Evolutionary conservation across 2,797 vertebrate species (phyloP).

Genomic region (Protosalanx chinensis): DNA sequence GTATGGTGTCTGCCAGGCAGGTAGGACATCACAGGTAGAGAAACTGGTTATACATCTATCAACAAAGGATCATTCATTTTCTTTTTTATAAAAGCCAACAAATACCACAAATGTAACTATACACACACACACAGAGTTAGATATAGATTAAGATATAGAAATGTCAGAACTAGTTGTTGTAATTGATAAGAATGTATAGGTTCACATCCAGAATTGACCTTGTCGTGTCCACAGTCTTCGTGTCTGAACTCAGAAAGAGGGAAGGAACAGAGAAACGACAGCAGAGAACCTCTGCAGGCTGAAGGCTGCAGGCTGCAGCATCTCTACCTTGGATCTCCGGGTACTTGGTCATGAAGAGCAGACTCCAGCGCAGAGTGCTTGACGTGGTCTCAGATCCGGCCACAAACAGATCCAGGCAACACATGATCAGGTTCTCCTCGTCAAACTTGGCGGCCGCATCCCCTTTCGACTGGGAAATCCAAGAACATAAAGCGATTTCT

Average conservation of each 20-base stretch:
- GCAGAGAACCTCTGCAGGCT: too few relatives aligned
- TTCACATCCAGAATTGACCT: neutral
- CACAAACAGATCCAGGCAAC: conserved; percentile 65
- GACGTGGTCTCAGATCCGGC: conserved; percentile 78
- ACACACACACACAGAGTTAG: neutral
- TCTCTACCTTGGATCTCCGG: conserved; percentile 76
- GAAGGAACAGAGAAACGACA: too few relatives aligned
- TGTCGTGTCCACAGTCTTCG: too few relatives aligned
- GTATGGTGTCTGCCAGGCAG: conserved; percentile 54
- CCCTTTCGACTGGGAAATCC: conserved; percentile 35
- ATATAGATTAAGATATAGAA: neutral
- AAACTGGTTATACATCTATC: conserved; percentile 33
- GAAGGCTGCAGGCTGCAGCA: conserved; percentile 19
- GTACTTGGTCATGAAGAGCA: conserved; percentile 72
- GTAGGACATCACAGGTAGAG: conserved; percentile 47
- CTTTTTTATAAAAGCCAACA: too few relatives aligned
- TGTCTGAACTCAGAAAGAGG: too few relatives aligned
- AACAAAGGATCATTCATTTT: neutral
- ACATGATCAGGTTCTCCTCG: conserved; percentile 62
- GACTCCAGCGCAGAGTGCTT: conserved; percentile 73
- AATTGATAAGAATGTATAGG: neutral
- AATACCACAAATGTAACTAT: neutral
- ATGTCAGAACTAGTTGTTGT: too few relatives aligned
- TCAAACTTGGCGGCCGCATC: conserved; percentile 64
- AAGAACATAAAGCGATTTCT: neutral